These are phyloP conservation scores for Orchesella flavescens DNA, from an alignment of 2,888 invertebrate genomes.

Conservation along the genomic window DNA sequence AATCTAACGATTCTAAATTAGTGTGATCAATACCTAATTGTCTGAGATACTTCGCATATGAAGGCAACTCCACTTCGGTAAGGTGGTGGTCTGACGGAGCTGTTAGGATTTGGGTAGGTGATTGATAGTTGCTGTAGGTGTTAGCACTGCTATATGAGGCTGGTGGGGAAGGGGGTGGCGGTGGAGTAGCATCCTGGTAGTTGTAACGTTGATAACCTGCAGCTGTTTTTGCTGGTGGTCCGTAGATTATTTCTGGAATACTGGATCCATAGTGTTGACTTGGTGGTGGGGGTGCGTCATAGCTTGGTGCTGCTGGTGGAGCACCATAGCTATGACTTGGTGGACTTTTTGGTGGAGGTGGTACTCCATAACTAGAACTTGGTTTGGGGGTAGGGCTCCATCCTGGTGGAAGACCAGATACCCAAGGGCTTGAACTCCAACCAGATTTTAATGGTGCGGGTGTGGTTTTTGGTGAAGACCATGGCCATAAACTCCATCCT, in stretches of 20 bases:
- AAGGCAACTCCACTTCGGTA: slow-evolving; percentile 15
- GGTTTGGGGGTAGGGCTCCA: no score
- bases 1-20: not conserved
- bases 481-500: slow-evolving; percentile 19
- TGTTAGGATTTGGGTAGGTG: not conserved
- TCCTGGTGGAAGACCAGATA: no score
- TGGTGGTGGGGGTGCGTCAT: not conserved
- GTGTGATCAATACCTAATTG: slow-evolving; percentile 25
- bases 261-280: not conserved
- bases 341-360: not conserved
- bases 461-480: not conserved
- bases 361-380: not conserved
- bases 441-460: not conserved
- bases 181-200: not conserved
- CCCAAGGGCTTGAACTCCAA: no score
- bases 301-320: not conserved
- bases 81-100: slow-evolving; percentile 10
- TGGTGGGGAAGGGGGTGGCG: not conserved
- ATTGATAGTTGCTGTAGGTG: slow-evolving; percentile 5
- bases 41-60: slow-evolving; percentile 25
- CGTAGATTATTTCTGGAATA: not conserved
- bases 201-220: not conserved
- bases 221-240: not conserved
- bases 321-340: slow-evolving; percentile 21
- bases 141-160: slow-evolving; percentile 2